Base-by-base conservation (phyloP, 2,888 invertebrate genomes). In the Cheilosia vulpina region DNA sequence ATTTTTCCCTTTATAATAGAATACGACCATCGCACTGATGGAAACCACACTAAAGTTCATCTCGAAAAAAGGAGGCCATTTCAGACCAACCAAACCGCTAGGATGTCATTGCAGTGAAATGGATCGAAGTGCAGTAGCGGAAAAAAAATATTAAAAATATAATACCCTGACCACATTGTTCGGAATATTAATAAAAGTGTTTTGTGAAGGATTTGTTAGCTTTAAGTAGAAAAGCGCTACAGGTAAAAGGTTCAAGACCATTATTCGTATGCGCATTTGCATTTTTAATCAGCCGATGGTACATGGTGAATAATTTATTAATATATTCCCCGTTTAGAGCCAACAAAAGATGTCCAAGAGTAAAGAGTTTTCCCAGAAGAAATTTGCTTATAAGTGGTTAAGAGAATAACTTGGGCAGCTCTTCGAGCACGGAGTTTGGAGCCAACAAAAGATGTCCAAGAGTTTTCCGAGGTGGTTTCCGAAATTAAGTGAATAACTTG, bases 101-200 rank as follows among this genome's bases (percentile, higher is more conserved):
- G 57, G 43, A 58, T 43, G 15, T 24, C 69, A 58, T 63, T 68
- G 79, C 75, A 81, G 63, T 75, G 80, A 55, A 68, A 76, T 57
- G 63, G 69, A 81, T 77, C 43, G 38, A 24, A 69, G 58, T 19
- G 43, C 57, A 55, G 60, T 63, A 24, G 21, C 21, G 21, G 2
- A 21, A 21, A 1, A 21, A 21, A 21, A 21, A 21, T 2, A 21
- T 21, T 21, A 21, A 21, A 21, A 21, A 11, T n/a, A 19, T 7
- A 47, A 55, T 34, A 62, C 6, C 53, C 57, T 57, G 15, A 63
- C 31, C 41, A 43, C 53, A 58, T 52, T 65, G 47, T 43, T 17
- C 13, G 9, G 15, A 15, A 11, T n/a, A 34, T 52, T 63, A 72
- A 13, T 53, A 7, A 17, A 53, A 38, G n/a, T 38, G 15, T 4